phyloP scores from a whole-genome alignment of 2,797 vertebrate genomes.

The Acipenser transmontanus region DNA sequence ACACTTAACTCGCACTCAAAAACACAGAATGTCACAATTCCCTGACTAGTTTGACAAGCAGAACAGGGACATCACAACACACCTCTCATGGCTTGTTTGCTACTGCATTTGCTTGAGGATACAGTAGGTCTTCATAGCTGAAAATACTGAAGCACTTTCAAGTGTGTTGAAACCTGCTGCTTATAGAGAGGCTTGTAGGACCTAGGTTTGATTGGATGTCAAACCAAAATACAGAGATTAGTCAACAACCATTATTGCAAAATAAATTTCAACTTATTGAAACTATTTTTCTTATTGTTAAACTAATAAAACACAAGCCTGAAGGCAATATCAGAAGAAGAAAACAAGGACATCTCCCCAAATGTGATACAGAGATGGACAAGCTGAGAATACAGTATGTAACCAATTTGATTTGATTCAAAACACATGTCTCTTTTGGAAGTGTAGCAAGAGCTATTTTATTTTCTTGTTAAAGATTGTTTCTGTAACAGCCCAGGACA shows the following conservation, averaged over 20 bases:
- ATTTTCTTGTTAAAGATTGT: slow-evolving; percentile 7
- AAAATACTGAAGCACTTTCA: too few relatives aligned
- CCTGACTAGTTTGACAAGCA: too few relatives aligned
- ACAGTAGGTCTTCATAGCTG: too few relatives aligned
- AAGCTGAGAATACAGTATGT: slow-evolving; percentile 11
- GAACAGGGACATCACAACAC: too few relatives aligned
- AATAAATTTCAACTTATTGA: not conserved
- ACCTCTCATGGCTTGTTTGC: too few relatives aligned
- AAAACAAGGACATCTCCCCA: slow-evolving; percentile 15
- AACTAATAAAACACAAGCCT: not conserved
- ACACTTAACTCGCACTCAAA: too few relatives aligned
- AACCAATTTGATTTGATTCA: slow-evolving; percentile 18
- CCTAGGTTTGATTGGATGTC: too few relatives aligned
- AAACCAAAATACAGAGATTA: too few relatives aligned
- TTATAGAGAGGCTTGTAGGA: too few relatives aligned
- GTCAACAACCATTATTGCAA: not conserved
- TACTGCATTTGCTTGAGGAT: too few relatives aligned
- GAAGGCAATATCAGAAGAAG: not conserved
- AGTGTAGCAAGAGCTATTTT: not conserved
- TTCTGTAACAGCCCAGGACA: slow-evolving; percentile 6
- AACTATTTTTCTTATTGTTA: slow-evolving; percentile 8
- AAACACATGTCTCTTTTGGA: slow-evolving; percentile 18
- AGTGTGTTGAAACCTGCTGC: too few relatives aligned
- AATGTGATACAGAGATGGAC: slow-evolving; percentile 23
- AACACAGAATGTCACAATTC: too few relatives aligned